Evolutionary conservation across 2,113 vertebrate genomes (phyloP).

Genomic region (Plecotus auritus): DNA sequence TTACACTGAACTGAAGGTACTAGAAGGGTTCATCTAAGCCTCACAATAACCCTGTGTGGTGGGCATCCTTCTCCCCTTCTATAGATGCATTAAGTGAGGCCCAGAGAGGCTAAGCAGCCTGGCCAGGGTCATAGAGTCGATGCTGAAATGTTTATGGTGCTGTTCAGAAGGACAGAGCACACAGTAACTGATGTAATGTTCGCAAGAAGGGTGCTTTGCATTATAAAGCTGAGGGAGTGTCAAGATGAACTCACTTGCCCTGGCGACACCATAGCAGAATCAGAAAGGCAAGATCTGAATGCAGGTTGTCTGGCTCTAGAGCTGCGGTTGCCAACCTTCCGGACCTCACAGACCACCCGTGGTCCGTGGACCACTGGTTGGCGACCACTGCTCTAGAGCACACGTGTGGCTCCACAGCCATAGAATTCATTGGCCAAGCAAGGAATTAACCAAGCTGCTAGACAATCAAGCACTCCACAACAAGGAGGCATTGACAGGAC

Average conservation of each 20-base stretch:
- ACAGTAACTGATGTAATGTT: neutral
- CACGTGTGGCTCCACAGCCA: neutral
- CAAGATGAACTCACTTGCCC: neutral
- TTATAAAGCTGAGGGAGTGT: neutral
- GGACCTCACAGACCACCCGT: no score
- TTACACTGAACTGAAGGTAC: neutral
- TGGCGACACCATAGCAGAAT: neutral
- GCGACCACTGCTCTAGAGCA: neutral
- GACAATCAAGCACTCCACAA: neutral
- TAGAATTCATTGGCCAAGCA: neutral
- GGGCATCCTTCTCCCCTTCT: neutral
- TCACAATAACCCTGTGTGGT: neutral
- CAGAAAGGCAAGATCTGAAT: neutral
- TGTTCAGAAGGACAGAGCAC: neutral
- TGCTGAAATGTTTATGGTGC: neutral
- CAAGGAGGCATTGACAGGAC: neutral
- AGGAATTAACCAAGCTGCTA: neutral
- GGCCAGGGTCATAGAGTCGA: neutral
- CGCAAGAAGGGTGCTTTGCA: neutral
- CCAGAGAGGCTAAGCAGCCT: neutral
- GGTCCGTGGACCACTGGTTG: no score
- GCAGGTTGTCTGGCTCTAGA: neutral
- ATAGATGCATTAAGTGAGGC: neutral
- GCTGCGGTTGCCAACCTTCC: no score
- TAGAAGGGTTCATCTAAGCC: neutral